These are phyloP conservation scores for Odontamblyopus rebecca DNA, from an alignment of 2,797 vertebrate species.

Conservation along the genomic window DNA sequence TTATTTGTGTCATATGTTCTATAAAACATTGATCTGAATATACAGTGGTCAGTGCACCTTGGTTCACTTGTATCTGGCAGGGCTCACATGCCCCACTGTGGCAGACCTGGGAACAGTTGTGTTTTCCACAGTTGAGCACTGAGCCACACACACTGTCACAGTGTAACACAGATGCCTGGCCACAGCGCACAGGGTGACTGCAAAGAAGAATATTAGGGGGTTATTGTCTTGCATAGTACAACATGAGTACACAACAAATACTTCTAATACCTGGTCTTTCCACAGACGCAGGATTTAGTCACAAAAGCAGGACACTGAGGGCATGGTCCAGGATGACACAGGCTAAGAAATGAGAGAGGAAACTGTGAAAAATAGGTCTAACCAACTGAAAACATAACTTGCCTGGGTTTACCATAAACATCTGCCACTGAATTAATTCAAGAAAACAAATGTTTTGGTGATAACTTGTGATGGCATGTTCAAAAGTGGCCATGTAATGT, in stretches of 20 bases:
- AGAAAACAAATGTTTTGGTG: neutral
- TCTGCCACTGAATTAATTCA: neutral
- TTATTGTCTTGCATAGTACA: neutral
- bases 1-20: neutral
- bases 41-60: slow-evolving; percentile 75
- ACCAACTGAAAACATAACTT: neutral
- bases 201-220: neutral
- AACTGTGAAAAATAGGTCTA: neutral
- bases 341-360: slow-evolving; percentile 70
- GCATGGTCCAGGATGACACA: slow-evolving; percentile 97
- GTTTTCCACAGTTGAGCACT: slow-evolving; percentile 87
- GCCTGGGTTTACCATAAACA: neutral
- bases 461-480: neutral
- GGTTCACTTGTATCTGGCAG: slow-evolving; percentile 86
- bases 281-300: slow-evolving; percentile 92
- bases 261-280: slow-evolving; percentile 84
- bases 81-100: slow-evolving; percentile 87
- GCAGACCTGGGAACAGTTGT: slow-evolving; percentile 88
- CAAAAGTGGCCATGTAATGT: neutral
- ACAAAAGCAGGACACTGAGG: slow-evolving; percentile 94
- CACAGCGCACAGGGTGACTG: slow-evolving; percentile 95
- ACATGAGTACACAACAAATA: neutral
- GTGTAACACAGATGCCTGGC: slow-evolving; percentile 82
- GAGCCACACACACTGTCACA: slow-evolving; percentile 87
- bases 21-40: neutral